These are phyloP conservation scores for Idaea dimidiata DNA, from an alignment of 2,888 invertebrate species.

Conservation along the genomic window DNA sequence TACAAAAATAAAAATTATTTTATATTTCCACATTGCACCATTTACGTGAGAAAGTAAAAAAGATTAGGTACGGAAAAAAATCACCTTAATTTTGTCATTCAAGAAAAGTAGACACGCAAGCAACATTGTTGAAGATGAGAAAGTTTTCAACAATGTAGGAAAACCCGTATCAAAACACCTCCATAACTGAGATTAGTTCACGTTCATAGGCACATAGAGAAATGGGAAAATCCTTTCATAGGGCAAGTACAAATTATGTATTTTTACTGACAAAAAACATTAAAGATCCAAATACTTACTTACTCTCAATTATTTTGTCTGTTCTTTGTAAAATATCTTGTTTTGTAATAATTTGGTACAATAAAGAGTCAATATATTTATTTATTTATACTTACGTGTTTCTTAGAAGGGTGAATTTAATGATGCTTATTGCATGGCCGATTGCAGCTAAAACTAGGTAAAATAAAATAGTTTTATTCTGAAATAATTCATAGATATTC, in stretches of 20 bases:
- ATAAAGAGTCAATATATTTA: too few relatives aligned
- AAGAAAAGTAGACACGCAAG: neutral
- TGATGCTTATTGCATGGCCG: too few relatives aligned
- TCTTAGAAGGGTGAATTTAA: too few relatives aligned
- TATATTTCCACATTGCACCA: neutral
- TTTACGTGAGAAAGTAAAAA: neutral
- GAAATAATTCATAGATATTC: too few relatives aligned
- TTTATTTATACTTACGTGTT: too few relatives aligned
- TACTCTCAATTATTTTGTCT: too few relatives aligned
- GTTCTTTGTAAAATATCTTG: too few relatives aligned
- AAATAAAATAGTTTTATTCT: too few relatives aligned
- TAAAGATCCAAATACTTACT: too few relatives aligned
- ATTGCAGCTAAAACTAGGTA: too few relatives aligned
- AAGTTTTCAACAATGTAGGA: slow-evolving; percentile 5
- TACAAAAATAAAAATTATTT: neutral
- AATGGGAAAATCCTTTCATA: neutral
- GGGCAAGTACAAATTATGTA: neutral
- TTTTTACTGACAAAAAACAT: neutral
- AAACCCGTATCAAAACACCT: slow-evolving; percentile 3
- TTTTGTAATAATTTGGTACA: too few relatives aligned
- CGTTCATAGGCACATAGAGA: neutral
- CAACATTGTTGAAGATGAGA: slow-evolving; percentile 2
- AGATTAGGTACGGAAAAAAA: neutral
- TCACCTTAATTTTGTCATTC: neutral
- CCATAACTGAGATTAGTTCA: neutral